Evolutionary conservation across 2,888 invertebrate genomes (phyloP).

Genomic region (Blera fallax): DNA sequence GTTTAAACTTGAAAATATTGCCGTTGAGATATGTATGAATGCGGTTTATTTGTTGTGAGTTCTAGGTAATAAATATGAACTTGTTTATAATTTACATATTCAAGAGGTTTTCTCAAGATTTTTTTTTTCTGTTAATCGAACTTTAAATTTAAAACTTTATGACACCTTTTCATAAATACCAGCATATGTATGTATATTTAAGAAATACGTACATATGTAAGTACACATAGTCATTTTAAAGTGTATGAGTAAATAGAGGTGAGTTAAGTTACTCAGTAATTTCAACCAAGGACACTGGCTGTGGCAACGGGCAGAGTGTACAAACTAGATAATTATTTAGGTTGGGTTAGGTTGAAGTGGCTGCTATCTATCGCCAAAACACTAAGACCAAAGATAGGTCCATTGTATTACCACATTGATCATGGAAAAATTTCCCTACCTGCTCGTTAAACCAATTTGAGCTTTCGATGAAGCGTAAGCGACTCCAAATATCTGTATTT

Average conservation of each 20-base stretch:
- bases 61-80: constrained; percentile 13
- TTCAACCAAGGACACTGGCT: not conserved
- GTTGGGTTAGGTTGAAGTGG: no score
- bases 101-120: not conserved
- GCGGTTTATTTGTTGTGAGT: not conserved
- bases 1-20: not conserved
- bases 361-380: no score
- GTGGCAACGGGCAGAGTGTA: no score
- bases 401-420: no score
- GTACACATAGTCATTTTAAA: not conserved
- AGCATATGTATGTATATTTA: not conserved
- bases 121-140: not conserved
- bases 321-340: no score
- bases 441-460: no score
- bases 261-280: not conserved
- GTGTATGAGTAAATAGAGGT: not conserved
- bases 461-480: no score
- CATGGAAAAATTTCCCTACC: no score
- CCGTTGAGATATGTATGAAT: not conserved
- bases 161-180: not conserved
- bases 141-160: not conserved
- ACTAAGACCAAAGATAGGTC: no score
- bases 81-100: constrained; percentile 4
- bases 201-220: not conserved
- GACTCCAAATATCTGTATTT: no score